These are phyloP conservation scores for Ptychoptera contaminata DNA, from an alignment of 2,888 invertebrate species.

Conservation along the genomic window DNA sequence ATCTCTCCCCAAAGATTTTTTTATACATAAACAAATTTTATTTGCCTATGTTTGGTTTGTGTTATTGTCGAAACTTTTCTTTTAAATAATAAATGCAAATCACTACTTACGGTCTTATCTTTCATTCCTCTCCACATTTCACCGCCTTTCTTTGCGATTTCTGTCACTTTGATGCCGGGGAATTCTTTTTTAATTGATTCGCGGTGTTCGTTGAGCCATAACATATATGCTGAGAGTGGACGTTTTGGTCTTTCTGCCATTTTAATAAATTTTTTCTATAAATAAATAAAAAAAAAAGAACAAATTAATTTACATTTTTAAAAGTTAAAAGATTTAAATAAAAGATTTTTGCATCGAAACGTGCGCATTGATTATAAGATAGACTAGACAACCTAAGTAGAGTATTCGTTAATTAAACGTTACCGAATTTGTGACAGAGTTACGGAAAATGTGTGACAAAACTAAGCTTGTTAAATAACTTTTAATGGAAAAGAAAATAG, in stretches of 20 bases:
- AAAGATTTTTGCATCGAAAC: too few species aligned
- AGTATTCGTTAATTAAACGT: too few species aligned
- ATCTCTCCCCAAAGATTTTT: background rate
- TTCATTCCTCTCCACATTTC: constrained; percentile 87
- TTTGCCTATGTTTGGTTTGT: too few species aligned
- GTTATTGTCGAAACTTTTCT: too few species aligned
- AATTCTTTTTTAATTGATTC: constrained; percentile 77
- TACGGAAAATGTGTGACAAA: too few species aligned
- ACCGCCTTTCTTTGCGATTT: constrained; percentile 87
- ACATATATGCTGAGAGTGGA: constrained; percentile 83
- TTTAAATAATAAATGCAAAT: background rate
- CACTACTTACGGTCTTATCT: constrained; percentile 59
- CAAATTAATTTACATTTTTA: background rate
- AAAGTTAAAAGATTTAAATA: too few species aligned
- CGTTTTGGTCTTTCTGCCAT: constrained; percentile 87
- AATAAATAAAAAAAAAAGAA: background rate
- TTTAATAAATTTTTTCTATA: constrained; percentile 32
- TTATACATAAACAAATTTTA: too few species aligned
- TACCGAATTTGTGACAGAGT: too few species aligned
- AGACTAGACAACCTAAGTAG: too few species aligned
- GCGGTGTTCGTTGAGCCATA: constrained; percentile 84
- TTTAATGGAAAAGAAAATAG: too few species aligned
- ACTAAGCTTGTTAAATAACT: too few species aligned
- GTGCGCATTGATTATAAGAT: too few species aligned
- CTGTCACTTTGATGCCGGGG: constrained; percentile 83